Conservation (phyloP, 2,888 invertebrate genomes). For the Orchestes rusci region DNA sequence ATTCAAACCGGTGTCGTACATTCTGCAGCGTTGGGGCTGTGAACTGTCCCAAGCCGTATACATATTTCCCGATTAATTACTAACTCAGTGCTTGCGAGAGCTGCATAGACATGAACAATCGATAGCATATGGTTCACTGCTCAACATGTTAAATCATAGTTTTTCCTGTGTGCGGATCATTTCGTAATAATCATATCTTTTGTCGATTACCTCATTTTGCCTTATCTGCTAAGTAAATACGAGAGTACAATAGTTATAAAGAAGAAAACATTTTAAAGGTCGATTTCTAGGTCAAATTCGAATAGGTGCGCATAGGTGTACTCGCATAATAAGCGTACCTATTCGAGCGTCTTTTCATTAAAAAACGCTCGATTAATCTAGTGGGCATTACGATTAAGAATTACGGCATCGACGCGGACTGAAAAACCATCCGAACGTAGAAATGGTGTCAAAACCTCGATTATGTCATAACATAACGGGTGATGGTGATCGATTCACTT, state of each 20-base stretch:
- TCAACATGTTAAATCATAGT: conserved; percentile 11
- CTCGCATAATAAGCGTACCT: no score
- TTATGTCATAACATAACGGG: conserved; percentile 32
- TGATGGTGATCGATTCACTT: not conserved
- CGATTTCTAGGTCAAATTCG: conserved; percentile 23
- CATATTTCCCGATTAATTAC: no score
- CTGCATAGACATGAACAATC: no score
- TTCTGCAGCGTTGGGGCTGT: no score
- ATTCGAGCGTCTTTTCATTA: no score
- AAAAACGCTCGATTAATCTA: conserved; percentile 25
- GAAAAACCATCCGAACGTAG: conserved; percentile 24
- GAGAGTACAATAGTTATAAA: conserved; percentile 8
- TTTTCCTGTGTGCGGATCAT: conserved; percentile 1
- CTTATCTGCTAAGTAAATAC: conserved; percentile 10
- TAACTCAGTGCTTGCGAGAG: no score
- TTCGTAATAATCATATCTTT: conserved; percentile 9
- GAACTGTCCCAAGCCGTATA: no score
- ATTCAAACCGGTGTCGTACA: no score
- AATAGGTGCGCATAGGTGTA: no score
- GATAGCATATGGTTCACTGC: no score
- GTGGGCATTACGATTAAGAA: conserved; percentile 17
- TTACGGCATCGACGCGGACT: conserved; percentile 23
- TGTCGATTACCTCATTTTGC: conserved; percentile 12
- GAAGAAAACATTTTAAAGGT: conserved; percentile 15
- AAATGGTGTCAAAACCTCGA: conserved; percentile 33